Base-by-base conservation (phyloP, 2,888 invertebrate genomes). In the Malthinus flaveolus region DNA sequence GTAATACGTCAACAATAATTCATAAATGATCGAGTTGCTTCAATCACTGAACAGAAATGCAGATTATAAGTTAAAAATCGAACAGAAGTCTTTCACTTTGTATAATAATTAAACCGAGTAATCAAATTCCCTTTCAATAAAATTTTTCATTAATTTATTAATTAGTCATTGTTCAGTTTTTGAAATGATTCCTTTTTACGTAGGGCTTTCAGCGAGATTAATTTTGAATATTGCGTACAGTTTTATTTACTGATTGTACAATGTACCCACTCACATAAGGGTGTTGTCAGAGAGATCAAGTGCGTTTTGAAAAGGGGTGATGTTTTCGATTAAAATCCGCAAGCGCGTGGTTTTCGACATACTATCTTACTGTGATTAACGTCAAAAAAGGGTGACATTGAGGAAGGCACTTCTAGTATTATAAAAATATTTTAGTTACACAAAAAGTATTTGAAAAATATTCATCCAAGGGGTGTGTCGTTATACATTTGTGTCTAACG, bases 331-430 rank as follows among this genome's bases (percentile, higher is more conserved):
- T 56, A 60, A 52, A 60, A 60, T 55, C 55, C 52, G 47, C 47
- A 34, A 23, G 56, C 39, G 56, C 49, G 33, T 49, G 49, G 47
- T 49, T 56, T 56, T 52, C 46, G 45, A 59, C 60, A 55, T 60
- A 60, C 56, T 60, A 60, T 52, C n/a, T n/a, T n/a, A 60, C 47
- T 60, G 56, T 56, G 56, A 56, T 60, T 51, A 60, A 49, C 50
- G 50, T 59, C 55, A 59, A 49, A 50, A 54, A n/a, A 32, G 10
- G 49, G 49, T 54, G 50, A 59, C 59, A 59, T 54, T 54, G 54
- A 52, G 44, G 39, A 58, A 58, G 49, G 53, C 53, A 53, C 53
- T 44, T 59, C 59, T 59, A 23, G 5, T 5, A 23, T 23, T 23
- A 23, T 23, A 23, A 23, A 23, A 5, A 23, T 3, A 23, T 23